Conservation (phyloP, 2,888 invertebrate species). For the Odontocolon sp. region DNA sequence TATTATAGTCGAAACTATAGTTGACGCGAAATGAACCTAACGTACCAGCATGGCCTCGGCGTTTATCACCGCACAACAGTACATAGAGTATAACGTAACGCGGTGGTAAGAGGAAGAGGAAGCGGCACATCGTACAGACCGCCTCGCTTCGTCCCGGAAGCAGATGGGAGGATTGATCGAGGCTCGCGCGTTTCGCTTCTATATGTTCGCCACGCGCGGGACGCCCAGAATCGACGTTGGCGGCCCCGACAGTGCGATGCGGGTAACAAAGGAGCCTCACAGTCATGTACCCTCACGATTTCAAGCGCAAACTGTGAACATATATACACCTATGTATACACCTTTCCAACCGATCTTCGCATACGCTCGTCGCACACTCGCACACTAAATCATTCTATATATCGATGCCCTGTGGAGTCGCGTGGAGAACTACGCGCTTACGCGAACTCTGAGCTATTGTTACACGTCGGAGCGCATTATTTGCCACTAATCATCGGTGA, state of each 20-base stretch:
- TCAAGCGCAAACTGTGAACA: constrained; percentile 1
- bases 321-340: neutral
- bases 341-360: neutral
- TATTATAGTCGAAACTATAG: neutral
- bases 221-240: constrained; percentile 23
- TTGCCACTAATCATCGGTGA: constrained; percentile 53
- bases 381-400: neutral
- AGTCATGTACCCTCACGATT: constrained; percentile 4
- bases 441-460: constrained; percentile 28
- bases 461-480: constrained; percentile 24
- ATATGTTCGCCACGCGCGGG: constrained; percentile 1
- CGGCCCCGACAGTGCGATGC: constrained; percentile 25
- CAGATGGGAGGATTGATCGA: constrained; percentile 58
- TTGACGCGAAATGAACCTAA: neutral
- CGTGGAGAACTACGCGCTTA: neutral
- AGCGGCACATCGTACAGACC: constrained; percentile 11
- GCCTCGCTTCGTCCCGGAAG: constrained; percentile 45
- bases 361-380: neutral
- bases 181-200: neutral
- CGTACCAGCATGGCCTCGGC: constrained; percentile 14
- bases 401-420: constrained; percentile 13
- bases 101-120: constrained; percentile 4
- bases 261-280: constrained; percentile 29
- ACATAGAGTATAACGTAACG: constrained; percentile 25
- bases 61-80: constrained; percentile 1